A percentile compares a stretch with the other conserved stretches of the same genome.
These are phyloP conservation scores for Henricia sp. DNA, from an alignment of 53 echinoderm and acorn worm genomes.

Conservation along the genomic window DNA sequence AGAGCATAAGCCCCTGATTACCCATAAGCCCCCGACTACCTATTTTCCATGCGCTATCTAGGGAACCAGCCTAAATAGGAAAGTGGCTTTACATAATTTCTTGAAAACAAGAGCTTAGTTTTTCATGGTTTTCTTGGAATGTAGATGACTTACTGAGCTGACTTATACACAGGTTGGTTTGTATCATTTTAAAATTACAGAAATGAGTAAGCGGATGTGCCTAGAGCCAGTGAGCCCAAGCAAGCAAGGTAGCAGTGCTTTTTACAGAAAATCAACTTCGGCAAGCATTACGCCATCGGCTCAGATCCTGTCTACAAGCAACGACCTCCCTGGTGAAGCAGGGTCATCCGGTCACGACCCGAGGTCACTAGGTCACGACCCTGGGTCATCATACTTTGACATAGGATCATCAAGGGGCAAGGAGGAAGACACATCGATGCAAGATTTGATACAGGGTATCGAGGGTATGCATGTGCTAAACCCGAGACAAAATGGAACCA, in stretches of 20 bases:
- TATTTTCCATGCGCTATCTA: too few species aligned
- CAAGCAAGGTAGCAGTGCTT: conserved; percentile 12
- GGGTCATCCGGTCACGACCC: conserved; percentile 17
- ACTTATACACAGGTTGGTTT: too few species aligned
- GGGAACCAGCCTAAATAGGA: too few species aligned
- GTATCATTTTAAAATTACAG: too few species aligned
- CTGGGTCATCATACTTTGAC: not conserved
- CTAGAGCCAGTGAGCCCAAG: conserved; percentile 39
- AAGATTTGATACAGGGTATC: conserved; percentile 21
- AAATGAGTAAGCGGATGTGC: conserved; percentile 47
- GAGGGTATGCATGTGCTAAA: conserved; percentile 41
- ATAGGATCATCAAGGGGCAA: not conserved
- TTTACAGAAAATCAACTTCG: conserved; percentile 14
- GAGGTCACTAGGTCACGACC: not conserved
- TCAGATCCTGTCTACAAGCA: conserved; percentile 17
- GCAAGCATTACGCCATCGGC: not conserved
- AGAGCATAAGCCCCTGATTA: too few species aligned
- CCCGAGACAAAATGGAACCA: not conserved
- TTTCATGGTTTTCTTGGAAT: too few species aligned
- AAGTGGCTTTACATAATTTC: too few species aligned
- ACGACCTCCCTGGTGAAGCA: conserved; percentile 29
- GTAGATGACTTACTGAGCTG: too few species aligned
- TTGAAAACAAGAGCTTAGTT: too few species aligned
- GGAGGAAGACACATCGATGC: conserved; percentile 18
- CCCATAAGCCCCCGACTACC: too few species aligned